Base-by-base conservation (phyloP, 2,888 invertebrate species). In the Abscondita cerata region DNA sequence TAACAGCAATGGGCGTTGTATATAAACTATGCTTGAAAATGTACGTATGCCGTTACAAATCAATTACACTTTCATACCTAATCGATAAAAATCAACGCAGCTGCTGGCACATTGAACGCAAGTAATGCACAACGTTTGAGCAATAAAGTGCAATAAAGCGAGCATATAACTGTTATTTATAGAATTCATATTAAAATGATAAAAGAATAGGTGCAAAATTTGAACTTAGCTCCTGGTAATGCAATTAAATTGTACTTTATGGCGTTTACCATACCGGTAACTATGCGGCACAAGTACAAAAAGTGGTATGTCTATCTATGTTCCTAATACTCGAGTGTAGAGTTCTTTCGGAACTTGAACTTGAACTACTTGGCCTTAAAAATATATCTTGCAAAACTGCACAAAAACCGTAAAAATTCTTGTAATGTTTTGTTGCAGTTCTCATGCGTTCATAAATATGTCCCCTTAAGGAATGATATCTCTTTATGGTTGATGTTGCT, bases 401-500 rank as follows among this genome's bases (percentile, higher is more conserved):
- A 38, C 34, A 54, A 60, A 64, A 60, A 50, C n/a, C 18, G n/a
- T 40, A 64, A 60, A 64, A 55, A 66, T 66, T 52, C 65, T 40
- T 20, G 59, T 38, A 62, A 67, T 64, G 62, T 65, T 62, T 58
- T 44, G 57, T 52, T 54, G 64, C 65, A 65, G 72, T 75, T 77
- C 76, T 74, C 75, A 75, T 76, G 75, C 72, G 74, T 73, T 74
- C 74, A 72, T 73, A 76, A 76, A 76, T 75, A 73, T 71, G 74
- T 71, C 70, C 75, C 72, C 71, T 72, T 75, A 76, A 75, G 77
- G 76, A 74, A 76, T 76, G 74, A 76, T 62, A 76, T 74, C 76
- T 75, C 72, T 72, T 77, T 77, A 76, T 76, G 76, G 76, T 70
- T 69, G 70, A 71, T 72, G 68, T 69, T 70, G 73, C 72, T 73